These are phyloP conservation scores for Crambe crambe DNA, from an alignment of 37 sponge, comb jelly and placozoan genomes.

Conservation along the genomic window DNA sequence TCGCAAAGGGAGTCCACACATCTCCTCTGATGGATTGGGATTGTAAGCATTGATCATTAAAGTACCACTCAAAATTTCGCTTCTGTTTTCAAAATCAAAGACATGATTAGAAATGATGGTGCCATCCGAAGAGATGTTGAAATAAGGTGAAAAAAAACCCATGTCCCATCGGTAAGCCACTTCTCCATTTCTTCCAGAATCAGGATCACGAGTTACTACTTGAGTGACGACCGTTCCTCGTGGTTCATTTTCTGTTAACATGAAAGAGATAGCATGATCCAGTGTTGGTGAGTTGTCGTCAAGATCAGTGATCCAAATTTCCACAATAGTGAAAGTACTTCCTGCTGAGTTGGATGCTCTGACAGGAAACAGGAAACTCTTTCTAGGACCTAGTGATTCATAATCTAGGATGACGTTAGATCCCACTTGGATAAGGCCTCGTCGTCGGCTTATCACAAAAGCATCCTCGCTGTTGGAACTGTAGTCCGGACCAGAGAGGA, in stretches of 20 bases:
- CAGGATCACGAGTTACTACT: slow-evolving; percentile 48
- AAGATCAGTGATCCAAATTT: slow-evolving; percentile 34
- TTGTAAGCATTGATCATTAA: slow-evolving; percentile 23
- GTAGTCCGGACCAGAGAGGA: slow-evolving; percentile 35
- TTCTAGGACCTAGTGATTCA: slow-evolving; percentile 40
- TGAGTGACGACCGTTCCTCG: slow-evolving; percentile 22
- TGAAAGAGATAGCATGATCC: neutral
- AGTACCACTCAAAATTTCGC: neutral
- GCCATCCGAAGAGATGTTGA: slow-evolving; percentile 17
- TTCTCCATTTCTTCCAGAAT: slow-evolving; percentile 37
- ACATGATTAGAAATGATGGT: neutral
- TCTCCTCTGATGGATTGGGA: neutral
- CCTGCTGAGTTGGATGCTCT: slow-evolving; percentile 18
- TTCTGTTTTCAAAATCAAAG: slow-evolving; percentile 30
- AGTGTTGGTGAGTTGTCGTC: slow-evolving; percentile 51
- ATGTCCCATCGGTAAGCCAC: slow-evolving; percentile 35
- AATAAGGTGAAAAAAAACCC: neutral
- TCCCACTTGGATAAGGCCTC: neutral
- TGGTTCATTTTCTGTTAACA: slow-evolving; percentile 27
- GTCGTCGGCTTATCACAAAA: neutral
- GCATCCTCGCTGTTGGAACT: slow-evolving; percentile 39
- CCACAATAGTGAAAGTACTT: slow-evolving; percentile 28
- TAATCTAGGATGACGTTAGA: slow-evolving; percentile 18
- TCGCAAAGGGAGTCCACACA: neutral
- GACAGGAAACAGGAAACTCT: slow-evolving; percentile 22